phyloP scores from a whole-genome alignment of 2,888 invertebrate genomes.

The Latrodectus hesperus region DNA sequence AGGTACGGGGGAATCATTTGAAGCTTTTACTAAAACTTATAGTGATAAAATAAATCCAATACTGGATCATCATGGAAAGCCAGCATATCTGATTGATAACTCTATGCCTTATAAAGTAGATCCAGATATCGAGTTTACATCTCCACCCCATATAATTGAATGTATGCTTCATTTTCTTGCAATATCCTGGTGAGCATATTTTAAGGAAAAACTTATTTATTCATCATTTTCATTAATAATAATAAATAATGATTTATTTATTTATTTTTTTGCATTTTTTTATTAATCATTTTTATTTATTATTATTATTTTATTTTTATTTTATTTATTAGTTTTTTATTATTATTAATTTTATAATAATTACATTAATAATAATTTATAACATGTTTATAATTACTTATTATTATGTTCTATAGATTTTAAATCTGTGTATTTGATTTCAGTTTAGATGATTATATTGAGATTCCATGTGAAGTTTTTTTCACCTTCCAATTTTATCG shows the following conservation, averaged over 20 bases:
- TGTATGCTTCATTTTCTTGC: slow-evolving; percentile 62
- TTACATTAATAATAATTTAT: too few species aligned
- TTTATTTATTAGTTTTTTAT: neutral
- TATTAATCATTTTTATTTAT: neutral
- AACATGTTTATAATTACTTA: too few species aligned
- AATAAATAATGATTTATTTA: neutral
- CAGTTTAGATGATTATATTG: slow-evolving; percentile 32
- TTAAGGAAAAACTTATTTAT: neutral
- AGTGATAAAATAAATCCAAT: slow-evolving; percentile 50
- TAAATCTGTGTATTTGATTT: neutral
- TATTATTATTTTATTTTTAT: neutral
- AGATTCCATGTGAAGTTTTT: slow-evolving; percentile 50
- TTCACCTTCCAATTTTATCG: slow-evolving; percentile 66
- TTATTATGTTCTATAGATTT: too few species aligned
- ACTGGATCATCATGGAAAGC: slow-evolving; percentile 52
- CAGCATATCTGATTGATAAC: slow-evolving; percentile 38
- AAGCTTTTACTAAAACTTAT: slow-evolving; percentile 47
- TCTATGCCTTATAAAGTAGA: slow-evolving; percentile 33
- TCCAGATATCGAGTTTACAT: slow-evolving; percentile 24
- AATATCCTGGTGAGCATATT: slow-evolving; percentile 44
- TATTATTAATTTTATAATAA: neutral
- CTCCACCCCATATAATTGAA: slow-evolving; percentile 50
- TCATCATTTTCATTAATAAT: neutral
- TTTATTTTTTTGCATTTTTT: slow-evolving; percentile 7
- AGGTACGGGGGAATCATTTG: slow-evolving; percentile 28